Evolutionary conservation across 2,888 invertebrate genomes (phyloP).

Genomic region (Lasioglossum lativentre): DNA sequence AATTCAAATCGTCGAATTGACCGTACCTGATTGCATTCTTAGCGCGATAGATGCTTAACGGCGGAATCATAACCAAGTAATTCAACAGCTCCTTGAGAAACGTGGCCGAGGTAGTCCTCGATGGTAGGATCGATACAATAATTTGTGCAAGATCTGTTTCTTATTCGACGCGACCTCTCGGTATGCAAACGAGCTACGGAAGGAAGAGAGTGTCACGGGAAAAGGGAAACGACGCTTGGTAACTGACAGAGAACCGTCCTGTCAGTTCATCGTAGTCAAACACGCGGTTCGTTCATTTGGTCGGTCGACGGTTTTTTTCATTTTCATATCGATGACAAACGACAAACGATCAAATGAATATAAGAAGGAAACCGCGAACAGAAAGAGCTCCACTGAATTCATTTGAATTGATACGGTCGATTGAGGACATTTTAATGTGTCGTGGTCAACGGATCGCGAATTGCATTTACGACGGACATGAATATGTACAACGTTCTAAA

Average conservation of each 20-base stretch:
- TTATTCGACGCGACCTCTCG: constrained; percentile 44
- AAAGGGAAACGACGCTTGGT: constrained; percentile 30
- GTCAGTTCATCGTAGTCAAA: constrained; percentile 48
- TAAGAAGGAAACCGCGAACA: neutral
- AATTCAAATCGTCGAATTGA: neutral
- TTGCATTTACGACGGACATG: neutral
- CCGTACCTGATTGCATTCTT: constrained; percentile 59
- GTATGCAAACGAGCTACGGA: constrained; percentile 54
- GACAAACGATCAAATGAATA: constrained; percentile 42
- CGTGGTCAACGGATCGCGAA: neutral
- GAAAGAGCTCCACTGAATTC: neutral
- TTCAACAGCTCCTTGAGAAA: constrained; percentile 8
- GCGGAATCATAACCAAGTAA: constrained; percentile 59
- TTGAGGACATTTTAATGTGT: no score
- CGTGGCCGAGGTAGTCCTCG: constrained; percentile 11
- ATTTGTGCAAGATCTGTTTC: constrained; percentile 58
- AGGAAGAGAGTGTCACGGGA: neutral
- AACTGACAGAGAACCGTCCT: constrained; percentile 47
- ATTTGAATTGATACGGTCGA: neutral
- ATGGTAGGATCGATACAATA: constrained; percentile 43
- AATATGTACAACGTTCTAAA: neutral
- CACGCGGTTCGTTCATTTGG: constrained; percentile 32
- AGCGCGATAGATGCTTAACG: constrained; percentile 37
- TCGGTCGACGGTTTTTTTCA: constrained; percentile 25
- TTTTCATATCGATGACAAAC: constrained; percentile 37